phyloP scores from a whole-genome alignment of 2,113 vertebrate species.

The Cyanistes caeruleus region DNA sequence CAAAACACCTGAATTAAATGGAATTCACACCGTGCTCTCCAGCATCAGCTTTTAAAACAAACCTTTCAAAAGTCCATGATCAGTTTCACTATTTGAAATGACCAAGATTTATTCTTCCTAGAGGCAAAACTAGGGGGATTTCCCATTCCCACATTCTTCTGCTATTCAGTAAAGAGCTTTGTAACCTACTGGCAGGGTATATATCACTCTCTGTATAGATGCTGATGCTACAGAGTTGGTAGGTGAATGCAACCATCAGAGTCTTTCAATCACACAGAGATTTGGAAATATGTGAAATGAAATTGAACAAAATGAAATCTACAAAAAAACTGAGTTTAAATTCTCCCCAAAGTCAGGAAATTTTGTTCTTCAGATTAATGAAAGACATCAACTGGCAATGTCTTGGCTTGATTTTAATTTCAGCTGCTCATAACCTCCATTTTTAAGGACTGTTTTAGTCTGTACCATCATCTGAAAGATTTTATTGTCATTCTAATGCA shows the following conservation, averaged over 20 bases:
- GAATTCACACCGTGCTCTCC: background rate
- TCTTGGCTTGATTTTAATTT: background rate
- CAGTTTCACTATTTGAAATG: background rate
- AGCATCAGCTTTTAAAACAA: background rate
- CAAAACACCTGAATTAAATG: background rate
- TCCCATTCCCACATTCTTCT: slow-evolving; percentile 22
- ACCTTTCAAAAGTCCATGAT: background rate
- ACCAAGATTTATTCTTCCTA: background rate
- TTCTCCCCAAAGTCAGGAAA: background rate
- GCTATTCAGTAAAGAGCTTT: background rate
- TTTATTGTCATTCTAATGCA: background rate
- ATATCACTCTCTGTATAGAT: background rate
- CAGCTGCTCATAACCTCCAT: background rate
- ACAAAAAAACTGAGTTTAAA: background rate
- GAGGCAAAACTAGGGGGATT: slow-evolving; percentile 13
- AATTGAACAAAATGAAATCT: background rate
- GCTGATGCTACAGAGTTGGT: background rate
- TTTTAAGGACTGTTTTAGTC: background rate
- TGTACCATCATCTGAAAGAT: background rate
- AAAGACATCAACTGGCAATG: background rate
- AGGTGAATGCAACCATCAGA: background rate
- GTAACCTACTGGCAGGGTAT: background rate
- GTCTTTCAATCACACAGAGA: background rate
- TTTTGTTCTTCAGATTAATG: background rate
- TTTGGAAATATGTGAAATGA: background rate